phyloP scores from a whole-genome alignment of 2,888 invertebrate genomes.

The Clistopyga incitator region DNA sequence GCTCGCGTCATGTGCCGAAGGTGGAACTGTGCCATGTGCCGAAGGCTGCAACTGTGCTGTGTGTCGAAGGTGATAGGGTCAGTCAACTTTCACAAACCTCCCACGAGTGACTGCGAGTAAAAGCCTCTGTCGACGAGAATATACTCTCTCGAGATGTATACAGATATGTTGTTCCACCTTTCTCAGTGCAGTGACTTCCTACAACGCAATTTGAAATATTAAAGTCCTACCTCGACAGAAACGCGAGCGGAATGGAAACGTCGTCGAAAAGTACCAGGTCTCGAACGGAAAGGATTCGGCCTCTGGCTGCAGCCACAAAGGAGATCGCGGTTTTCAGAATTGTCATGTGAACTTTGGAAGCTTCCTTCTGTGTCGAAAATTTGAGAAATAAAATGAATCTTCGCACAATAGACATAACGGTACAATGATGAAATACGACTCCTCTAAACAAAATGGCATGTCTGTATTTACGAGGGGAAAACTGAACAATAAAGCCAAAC shows the following conservation, averaged over 20 bases:
- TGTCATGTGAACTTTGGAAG: background rate
- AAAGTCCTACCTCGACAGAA: slow-evolving; percentile 19
- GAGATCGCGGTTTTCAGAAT: background rate
- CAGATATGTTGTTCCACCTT: slow-evolving; percentile 13
- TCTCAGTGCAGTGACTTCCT: background rate
- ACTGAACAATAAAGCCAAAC: background rate
- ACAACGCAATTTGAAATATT: slow-evolving; percentile 49
- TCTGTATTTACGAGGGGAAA: background rate
- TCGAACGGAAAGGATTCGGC: slow-evolving; percentile 7
- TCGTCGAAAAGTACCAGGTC: background rate
- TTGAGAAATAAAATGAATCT: background rate
- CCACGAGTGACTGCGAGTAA: slow-evolving; percentile 10
- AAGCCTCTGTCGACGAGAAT: slow-evolving; percentile 30
- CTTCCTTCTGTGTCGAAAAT: background rate
- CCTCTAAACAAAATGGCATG: slow-evolving; percentile 4
- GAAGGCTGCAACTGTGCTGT: background rate
- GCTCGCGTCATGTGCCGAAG: background rate
- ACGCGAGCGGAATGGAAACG: slow-evolving; percentile 27
- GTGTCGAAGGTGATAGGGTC: slow-evolving; percentile 12
- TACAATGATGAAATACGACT: background rate
- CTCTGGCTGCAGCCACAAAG: background rate
- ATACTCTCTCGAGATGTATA: slow-evolving; percentile 1
- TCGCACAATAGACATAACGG: background rate
- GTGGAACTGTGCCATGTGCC: background rate
- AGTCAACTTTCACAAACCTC: slow-evolving; percentile 43